phyloP scores from a whole-genome alignment of 2,888 invertebrate species.

The Parapristionchus giblindavisi region DNA sequence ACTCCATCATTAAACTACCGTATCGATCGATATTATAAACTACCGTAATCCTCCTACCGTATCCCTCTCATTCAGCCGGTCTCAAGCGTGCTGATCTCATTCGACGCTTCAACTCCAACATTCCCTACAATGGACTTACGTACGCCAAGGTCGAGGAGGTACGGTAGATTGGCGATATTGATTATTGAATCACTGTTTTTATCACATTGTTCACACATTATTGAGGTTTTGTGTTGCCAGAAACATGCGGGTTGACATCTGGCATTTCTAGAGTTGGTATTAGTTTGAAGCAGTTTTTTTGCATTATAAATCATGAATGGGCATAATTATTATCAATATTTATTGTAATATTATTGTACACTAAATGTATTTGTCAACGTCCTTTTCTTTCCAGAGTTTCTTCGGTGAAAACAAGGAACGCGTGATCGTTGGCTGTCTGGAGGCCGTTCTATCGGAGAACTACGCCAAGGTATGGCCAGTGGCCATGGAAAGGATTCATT shows the following conservation, averaged over 20 bases:
- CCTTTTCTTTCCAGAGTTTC: conserved; percentile 79
- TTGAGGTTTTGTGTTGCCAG: too few relatives aligned
- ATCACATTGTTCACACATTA: too few relatives aligned
- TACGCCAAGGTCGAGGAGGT: conserved; percentile 96
- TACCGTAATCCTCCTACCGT: too few relatives aligned
- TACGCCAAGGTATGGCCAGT: conserved; percentile 47
- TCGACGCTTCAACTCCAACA: conserved; percentile 93
- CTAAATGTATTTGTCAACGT: not conserved
- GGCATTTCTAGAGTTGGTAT: not conserved
- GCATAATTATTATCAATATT: too few relatives aligned
- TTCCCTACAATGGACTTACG: conserved; percentile 94
- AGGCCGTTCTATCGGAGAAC: conserved; percentile 80
- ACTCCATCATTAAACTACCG: too few relatives aligned
- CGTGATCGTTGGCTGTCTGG: conserved; percentile 88
- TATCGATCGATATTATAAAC: too few relatives aligned
- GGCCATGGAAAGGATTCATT: not conserved
- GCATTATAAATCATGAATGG: not conserved
- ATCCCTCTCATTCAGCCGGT: conserved; percentile 71
- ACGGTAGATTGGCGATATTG: too few relatives aligned
- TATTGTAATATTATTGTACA: too few relatives aligned
- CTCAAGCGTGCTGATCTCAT: conserved; percentile 83
- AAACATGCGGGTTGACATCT: too few relatives aligned
- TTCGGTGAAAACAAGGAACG: conserved; percentile 91
- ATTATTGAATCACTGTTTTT: too few relatives aligned
- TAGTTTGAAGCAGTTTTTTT: not conserved